Base-by-base conservation (phyloP, 2,797 vertebrate genomes). In the Bradypodion pumilum region DNA sequence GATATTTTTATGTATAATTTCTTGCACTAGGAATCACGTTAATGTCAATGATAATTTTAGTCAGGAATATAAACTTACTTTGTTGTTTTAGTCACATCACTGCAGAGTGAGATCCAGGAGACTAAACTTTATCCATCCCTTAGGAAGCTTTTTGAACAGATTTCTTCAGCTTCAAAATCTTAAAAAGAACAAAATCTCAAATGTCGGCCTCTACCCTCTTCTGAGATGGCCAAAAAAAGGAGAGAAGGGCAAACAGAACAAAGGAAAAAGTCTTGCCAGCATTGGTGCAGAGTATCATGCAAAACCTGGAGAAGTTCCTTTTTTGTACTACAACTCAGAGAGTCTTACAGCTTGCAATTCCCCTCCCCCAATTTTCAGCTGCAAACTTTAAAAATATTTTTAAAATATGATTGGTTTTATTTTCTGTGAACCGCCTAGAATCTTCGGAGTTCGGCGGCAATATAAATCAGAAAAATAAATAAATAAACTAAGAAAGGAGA, bases 111-210 rank as follows among this genome's bases (percentile, higher is more conserved):
- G 88, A 86, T 27, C 78, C 56, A 85, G 79, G 91, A 83, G 21
- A 79, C 32, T 29, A 83, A 88, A 42, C 62, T 82, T 63, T 59
- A 86, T 76, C 84, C 72, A 85, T 78, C 44, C 78, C 12, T 21
- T 86, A 25, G 80, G 72, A 91, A 81, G 83, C 90, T 88, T 80
- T 86, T 75, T 87, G 79, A 85, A 73, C 82, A 78, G 79, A 63
- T 84, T 87, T 86, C 74, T 89, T 56, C 88, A 88, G 70, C 69
- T 86, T 84, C 63, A 87, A 83, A 74, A 84, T 86, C 86, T 89
- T 86, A 80, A 63, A 84, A 89, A 87, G 84, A 78, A 25, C 78
- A 91, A 82, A 83, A 82, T 16, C 40, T 13, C 44, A 32, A 82
- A 75, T 89, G 80, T 75, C 29, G 80, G 84, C 82, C 49, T 88